A percentile compares a stretch with the other conserved stretches of the same genome.
Conservation (phyloP, 2,113 vertebrate genomes). For the Sterrhoptilus dennistouni region DNA sequence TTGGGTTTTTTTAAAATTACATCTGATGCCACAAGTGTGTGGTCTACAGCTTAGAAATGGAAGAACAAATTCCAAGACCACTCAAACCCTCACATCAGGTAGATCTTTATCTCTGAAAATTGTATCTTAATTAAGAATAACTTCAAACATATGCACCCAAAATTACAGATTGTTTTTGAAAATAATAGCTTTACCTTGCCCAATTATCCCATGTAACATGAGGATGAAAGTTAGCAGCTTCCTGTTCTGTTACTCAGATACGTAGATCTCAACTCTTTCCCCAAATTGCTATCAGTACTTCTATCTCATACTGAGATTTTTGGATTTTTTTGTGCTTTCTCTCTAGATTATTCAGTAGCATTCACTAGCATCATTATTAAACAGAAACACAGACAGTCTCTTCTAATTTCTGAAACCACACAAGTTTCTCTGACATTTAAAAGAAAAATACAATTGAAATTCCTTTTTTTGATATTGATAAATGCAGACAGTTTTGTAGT, state of each 20-base stretch:
- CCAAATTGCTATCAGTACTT: background rate
- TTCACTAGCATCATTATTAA: background rate
- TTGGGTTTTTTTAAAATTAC: fast-evolving
- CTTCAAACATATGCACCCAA: background rate
- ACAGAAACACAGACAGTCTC: background rate
- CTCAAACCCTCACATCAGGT: background rate
- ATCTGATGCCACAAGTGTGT: background rate
- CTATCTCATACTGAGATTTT: background rate
- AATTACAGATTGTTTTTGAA: background rate
- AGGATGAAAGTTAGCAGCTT: background rate
- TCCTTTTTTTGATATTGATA: background rate
- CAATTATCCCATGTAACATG: background rate
- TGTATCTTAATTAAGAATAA: background rate
- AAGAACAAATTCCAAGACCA: background rate
- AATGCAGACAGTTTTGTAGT: background rate
- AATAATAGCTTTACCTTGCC: background rate
- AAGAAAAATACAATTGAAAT: background rate
- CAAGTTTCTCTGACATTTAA: background rate
- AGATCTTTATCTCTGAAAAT: background rate
- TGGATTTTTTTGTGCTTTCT: background rate
- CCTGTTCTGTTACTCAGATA: background rate
- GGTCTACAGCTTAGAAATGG: background rate
- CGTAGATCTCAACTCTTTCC: background rate
- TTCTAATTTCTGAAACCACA: background rate
- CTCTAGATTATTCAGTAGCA: background rate